Conservation (phyloP, 2,113 vertebrate genomes). For the Xiphophorus hellerii region DNA sequence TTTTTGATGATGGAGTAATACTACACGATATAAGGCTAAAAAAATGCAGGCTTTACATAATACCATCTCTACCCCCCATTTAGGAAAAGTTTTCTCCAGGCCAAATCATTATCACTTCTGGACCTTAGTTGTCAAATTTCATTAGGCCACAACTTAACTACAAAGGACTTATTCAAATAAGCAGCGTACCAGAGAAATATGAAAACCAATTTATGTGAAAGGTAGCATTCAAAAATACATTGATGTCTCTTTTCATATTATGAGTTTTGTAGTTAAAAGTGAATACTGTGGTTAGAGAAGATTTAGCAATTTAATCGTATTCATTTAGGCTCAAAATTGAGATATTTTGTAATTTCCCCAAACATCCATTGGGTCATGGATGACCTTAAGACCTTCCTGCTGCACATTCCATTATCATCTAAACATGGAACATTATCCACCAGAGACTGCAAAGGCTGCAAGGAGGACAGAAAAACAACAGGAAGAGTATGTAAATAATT, state of each 20-base stretch:
- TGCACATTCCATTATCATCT: constrained; percentile 69
- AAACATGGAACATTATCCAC: constrained; percentile 58
- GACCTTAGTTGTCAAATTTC: neutral
- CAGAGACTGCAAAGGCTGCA: constrained; percentile 23
- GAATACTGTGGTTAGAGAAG: neutral
- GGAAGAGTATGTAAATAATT: neutral
- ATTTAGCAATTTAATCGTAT: constrained; percentile 32
- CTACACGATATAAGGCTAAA: too few species aligned
- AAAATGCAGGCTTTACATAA: too few species aligned
- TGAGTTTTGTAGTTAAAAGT: neutral
- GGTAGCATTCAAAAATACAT: too few species aligned
- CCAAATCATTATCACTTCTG: neutral
- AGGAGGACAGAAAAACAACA: neutral
- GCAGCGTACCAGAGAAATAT: neutral
- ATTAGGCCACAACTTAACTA: neutral
- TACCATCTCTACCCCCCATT: too few species aligned
- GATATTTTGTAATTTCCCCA: constrained; percentile 30
- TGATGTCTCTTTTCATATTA: neutral
- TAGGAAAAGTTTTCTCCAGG: neutral
- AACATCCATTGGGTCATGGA: constrained; percentile 49
- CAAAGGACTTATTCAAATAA: neutral
- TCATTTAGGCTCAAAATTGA: constrained; percentile 33
- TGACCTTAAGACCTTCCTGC: constrained; percentile 46
- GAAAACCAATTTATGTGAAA: neutral
- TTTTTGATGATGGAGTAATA: too few species aligned